Evolutionary conservation across 2,797 vertebrate species (phyloP).

Genomic region (Clamator glandarius): DNA sequence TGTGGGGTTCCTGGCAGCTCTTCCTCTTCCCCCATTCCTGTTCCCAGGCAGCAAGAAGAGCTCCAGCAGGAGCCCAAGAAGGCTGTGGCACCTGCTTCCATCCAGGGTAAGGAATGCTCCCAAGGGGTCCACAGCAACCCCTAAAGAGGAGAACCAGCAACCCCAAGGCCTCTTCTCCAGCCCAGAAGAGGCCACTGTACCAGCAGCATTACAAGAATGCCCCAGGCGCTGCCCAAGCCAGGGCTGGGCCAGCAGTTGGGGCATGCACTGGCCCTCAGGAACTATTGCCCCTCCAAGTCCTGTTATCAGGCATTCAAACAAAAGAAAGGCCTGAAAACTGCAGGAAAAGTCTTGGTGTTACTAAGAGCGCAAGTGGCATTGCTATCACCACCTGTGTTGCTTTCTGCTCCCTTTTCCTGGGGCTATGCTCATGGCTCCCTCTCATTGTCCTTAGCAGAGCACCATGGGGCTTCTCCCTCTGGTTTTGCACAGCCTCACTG

Average conservation of each 20-base stretch:
- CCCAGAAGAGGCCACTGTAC: neutral
- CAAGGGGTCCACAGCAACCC: rapidly evolving
- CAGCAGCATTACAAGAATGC: too few relatives aligned
- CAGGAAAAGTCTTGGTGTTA: neutral
- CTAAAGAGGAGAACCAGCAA: neutral
- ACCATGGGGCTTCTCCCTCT: too few relatives aligned
- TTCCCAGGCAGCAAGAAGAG: neutral
- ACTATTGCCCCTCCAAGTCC: neutral
- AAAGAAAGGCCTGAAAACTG: neutral
- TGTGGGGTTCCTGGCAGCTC: neutral
- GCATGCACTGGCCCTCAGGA: neutral
- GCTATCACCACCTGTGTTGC: neutral
- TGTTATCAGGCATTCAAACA: neutral
- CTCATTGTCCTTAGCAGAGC: too few relatives aligned
- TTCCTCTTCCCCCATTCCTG: neutral
- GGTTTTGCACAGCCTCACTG: too few relatives aligned
- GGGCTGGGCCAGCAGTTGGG: neutral
- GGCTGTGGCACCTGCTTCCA: neutral
- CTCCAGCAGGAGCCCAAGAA: neutral
- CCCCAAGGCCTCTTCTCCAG: neutral
- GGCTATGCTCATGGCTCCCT: neutral
- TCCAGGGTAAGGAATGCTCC: too few relatives aligned
- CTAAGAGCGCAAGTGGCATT: rapidly evolving
- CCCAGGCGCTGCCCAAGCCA: neutral
- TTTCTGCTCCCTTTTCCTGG: neutral